phyloP scores from a whole-genome alignment of 2,888 invertebrate species.

The Aromia moschata region DNA sequence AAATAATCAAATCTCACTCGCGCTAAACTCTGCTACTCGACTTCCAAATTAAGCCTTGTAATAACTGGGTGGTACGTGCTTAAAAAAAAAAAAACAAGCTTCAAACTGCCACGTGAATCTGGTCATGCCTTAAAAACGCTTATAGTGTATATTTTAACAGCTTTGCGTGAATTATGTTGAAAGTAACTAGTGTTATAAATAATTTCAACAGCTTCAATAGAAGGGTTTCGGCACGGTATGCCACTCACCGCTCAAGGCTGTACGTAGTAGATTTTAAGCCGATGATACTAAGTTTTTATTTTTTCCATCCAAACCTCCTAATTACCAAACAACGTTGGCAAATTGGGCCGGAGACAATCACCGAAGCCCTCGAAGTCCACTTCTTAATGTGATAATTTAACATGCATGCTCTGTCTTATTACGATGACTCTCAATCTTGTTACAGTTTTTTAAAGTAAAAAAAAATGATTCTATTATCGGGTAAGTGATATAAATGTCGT shows the following conservation, averaged over 20 bases:
- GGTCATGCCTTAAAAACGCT: not conserved
- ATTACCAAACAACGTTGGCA: conserved; percentile 29
- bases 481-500: not conserved
- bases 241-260: not conserved
- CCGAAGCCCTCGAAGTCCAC: conserved; percentile 36
- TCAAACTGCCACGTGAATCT: not conserved
- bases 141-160: not conserved
- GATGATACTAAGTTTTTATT: too few relatives aligned
- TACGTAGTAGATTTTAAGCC: not conserved
- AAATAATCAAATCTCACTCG: not conserved
- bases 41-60: not conserved
- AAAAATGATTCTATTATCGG: not conserved
- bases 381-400: conserved; percentile 41
- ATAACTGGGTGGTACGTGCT: not conserved
- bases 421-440: conserved; percentile 13
- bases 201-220: not conserved
- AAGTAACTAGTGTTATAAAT: not conserved
- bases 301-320: conserved; percentile 21
- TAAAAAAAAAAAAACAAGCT: not conserved
- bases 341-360: conserved; percentile 28
- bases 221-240: not conserved
- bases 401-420: conserved; percentile 18
- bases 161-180: not conserved
- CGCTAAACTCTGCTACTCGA: not conserved
- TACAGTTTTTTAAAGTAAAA: conserved; percentile 8